Conservation (phyloP, 2,113 vertebrate species). For the Penelope pileata region DNA sequence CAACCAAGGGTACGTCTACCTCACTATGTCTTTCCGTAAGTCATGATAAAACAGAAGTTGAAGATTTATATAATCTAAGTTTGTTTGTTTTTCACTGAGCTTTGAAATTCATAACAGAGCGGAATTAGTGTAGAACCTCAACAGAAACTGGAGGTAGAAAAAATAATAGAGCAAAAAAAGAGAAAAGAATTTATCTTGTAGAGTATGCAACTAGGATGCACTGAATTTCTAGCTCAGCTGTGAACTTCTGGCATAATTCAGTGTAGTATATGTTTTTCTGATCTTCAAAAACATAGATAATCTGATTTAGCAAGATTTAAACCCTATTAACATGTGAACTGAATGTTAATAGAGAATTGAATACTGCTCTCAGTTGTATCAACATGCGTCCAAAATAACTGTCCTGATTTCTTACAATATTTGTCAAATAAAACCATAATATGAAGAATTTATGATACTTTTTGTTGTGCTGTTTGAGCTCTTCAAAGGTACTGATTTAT, state of each 20-base stretch:
- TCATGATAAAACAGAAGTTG: slow-evolving; percentile 42
- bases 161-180: background rate
- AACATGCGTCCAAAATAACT: background rate
- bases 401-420: background rate
- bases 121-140: slow-evolving; percentile 29
- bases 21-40: slow-evolving; percentile 59
- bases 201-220: background rate
- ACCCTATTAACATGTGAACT: background rate
- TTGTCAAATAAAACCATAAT: background rate
- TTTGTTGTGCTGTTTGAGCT: background rate
- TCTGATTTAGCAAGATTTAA: slow-evolving; percentile 13
- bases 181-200: background rate
- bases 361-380: background rate
- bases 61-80: slow-evolving; percentile 22
- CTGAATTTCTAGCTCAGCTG: background rate
- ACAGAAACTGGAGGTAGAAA: slow-evolving; percentile 18
- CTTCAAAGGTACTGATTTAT: background rate
- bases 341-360: background rate
- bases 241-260: background rate
- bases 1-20: slow-evolving; percentile 41
- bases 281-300: background rate
- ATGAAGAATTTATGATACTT: background rate
- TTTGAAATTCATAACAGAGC: background rate
- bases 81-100: slow-evolving; percentile 13
- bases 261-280: background rate